Evolutionary conservation across 1,140 invertebrate species (phyloP).

Genomic region (Plutomurus gul): DNA sequence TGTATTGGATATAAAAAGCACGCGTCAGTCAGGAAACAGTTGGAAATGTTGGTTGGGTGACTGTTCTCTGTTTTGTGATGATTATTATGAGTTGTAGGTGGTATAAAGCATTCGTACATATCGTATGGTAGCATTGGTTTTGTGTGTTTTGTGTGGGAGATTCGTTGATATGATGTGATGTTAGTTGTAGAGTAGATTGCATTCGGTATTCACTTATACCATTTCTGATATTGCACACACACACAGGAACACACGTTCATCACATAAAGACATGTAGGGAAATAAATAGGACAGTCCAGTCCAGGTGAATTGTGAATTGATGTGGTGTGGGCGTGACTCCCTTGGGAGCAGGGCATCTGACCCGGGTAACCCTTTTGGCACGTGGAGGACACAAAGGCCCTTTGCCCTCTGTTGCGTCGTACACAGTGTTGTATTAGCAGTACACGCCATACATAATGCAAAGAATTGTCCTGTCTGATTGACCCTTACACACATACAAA

Average conservation of each 20-base stretch:
- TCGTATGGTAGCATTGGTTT: not conserved
- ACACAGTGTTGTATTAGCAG: too few species aligned
- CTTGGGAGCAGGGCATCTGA: constrained; percentile 20
- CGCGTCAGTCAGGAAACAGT: constrained; percentile 27
- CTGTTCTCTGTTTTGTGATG: not conserved
- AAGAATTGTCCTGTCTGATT: constrained; percentile 27
- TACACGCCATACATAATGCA: constrained; percentile 13
- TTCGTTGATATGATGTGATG: not conserved
- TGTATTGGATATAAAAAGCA: constrained; percentile 14
- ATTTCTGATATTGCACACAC: not conserved
- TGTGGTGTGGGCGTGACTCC: constrained; percentile 36
- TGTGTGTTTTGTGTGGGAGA: constrained; percentile 18
- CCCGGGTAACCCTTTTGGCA: constrained; percentile 48
- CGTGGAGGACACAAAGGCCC: constrained; percentile 42
- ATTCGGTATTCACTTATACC: not conserved
- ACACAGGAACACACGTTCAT: not conserved
- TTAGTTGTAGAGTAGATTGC: not conserved
- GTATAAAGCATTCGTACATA: not conserved
- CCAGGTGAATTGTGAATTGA: too few species aligned
- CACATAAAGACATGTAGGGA: not conserved
- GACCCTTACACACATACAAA: constrained; percentile 18
- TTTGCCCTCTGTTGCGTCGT: constrained; percentile 31
- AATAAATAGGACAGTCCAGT: not conserved
- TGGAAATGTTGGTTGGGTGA: constrained; percentile 25
- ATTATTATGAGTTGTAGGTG: constrained; percentile 8